phyloP scores from a whole-genome alignment of 1,140 invertebrate species.

The Maconellicoccus hirsutus region DNA sequence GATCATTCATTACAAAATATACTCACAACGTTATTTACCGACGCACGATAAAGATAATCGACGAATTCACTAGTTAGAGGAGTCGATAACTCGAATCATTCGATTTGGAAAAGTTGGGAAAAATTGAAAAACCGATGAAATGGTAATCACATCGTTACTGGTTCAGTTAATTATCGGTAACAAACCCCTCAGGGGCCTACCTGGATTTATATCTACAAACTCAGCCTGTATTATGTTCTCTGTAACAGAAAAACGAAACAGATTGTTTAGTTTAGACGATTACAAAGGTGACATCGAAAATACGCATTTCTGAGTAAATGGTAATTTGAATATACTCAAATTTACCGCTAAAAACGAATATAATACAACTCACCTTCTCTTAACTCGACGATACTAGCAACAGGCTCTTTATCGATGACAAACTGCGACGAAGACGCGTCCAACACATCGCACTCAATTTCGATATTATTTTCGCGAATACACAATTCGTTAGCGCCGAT shows the following conservation, averaged over 20 bases:
- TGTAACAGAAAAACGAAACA: neutral
- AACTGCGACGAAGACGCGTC: neutral
- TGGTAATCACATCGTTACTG: neutral
- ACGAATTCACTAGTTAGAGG: no score
- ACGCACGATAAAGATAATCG: no score
- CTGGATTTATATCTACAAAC: constrained; percentile 8
- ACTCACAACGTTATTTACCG: no score
- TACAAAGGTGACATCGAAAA: no score
- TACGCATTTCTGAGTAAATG: no score
- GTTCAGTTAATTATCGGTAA: neutral
- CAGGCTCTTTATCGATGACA: neutral
- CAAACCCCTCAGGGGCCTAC: constrained; percentile 13
- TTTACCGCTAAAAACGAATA: neutral
- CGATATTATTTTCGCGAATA: constrained; percentile 19
- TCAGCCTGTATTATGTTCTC: constrained; percentile 5
- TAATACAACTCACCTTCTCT: neutral
- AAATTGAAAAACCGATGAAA: no score
- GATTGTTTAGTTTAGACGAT: neutral
- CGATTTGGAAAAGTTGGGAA: no score
- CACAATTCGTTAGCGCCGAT: constrained; percentile 7
- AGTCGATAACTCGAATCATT: no score
- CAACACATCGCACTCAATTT: constrained; percentile 14
- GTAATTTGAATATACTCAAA: no score
- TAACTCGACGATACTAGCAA: neutral
- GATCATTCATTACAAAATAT: no score